These are phyloP conservation scores for Napeogenes sylphis DNA, from an alignment of 2,888 invertebrate species.

Conservation along the genomic window DNA sequence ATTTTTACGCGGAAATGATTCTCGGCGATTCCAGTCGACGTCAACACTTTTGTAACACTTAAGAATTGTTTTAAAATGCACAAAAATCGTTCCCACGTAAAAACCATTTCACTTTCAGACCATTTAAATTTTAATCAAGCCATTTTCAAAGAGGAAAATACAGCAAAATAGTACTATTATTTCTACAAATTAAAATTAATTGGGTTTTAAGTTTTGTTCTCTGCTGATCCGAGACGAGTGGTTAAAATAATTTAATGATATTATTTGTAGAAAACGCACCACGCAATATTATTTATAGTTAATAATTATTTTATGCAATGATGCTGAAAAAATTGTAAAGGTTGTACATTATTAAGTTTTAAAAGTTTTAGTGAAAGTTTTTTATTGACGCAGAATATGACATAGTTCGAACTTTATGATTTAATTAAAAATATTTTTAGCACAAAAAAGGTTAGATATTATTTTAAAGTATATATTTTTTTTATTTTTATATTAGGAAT, in stretches of 20 bases:
- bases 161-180: slow-evolving; percentile 18
- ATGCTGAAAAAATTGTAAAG: not conserved
- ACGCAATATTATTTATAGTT: slow-evolving; percentile 22
- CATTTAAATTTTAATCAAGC: slow-evolving; percentile 53
- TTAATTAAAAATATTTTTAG: slow-evolving; percentile 10
- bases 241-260: not conserved
- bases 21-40: slow-evolving; percentile 75
- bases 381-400: slow-evolving; percentile 20
- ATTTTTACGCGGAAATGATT: slow-evolving; percentile 79
- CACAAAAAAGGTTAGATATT: slow-evolving; percentile 13
- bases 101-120: slow-evolving; percentile 79
- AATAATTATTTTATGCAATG: not conserved
- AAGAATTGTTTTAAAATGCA: slow-evolving; percentile 63
- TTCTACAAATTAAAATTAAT: slow-evolving; percentile 18
- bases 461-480: not conserved
- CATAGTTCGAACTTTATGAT: slow-evolving; percentile 12
- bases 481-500: not conserved
- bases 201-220: slow-evolving; percentile 17
- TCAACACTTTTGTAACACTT: slow-evolving; percentile 68
- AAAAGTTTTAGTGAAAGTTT: slow-evolving; percentile 28
- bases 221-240: slow-evolving; percentile 16
- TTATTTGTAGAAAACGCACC: slow-evolving; percentile 20
- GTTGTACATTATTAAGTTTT: slow-evolving; percentile 18
- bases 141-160: slow-evolving; percentile 28
- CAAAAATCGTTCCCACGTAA: slow-evolving; percentile 79